These are phyloP conservation scores for Murina feae DNA, from an alignment of 2,113 vertebrate species.

Conservation along the genomic window DNA sequence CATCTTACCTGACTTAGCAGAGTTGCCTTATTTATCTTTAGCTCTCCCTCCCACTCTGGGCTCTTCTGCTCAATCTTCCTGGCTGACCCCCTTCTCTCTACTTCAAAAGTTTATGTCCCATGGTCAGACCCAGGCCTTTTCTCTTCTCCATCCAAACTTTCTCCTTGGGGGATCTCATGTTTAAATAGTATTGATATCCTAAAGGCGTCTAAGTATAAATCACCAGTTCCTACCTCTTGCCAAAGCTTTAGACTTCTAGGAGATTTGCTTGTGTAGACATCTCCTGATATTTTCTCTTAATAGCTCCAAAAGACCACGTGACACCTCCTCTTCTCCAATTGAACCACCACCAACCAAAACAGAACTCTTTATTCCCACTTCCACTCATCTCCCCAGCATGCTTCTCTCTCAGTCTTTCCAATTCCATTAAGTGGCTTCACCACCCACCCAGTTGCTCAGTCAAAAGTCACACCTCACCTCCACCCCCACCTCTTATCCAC, in stretches of 20 bases:
- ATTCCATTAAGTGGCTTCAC: background rate
- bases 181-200: background rate
- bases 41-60: background rate
- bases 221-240: background rate
- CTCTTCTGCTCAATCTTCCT: background rate
- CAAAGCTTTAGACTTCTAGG: background rate
- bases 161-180: background rate
- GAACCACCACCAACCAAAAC: background rate
- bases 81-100: background rate
- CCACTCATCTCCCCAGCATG: background rate
- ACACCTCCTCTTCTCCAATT: background rate
- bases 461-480: background rate
- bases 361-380: background rate
- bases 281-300: background rate
- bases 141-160: background rate
- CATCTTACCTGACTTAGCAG: background rate
- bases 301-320: background rate
- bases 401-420: background rate
- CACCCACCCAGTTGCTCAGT: background rate
- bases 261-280: background rate
- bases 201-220: background rate
- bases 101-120: background rate
- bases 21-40: background rate
- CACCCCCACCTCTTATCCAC: background rate
- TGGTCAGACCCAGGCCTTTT: background rate